Percentiles rank a stretch among this genome's conserved stretches.
Conservation (phyloP, 1,140 invertebrate species). For the Laodelphax striatellus region DNA sequence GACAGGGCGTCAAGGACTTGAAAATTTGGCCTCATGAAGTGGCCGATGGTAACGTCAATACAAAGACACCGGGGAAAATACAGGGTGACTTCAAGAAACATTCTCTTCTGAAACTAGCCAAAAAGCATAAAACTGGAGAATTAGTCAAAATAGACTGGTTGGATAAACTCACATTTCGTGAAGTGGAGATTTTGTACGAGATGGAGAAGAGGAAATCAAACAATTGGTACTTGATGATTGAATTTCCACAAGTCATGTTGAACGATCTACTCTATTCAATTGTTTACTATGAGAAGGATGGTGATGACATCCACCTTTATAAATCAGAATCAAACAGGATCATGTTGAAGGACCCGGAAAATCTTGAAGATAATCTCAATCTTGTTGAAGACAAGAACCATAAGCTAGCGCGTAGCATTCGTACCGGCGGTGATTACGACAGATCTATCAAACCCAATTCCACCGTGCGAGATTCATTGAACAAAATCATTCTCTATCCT, state of each 20-base stretch:
- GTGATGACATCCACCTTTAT: slow-evolving; percentile 58
- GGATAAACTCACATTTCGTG: slow-evolving; percentile 87
- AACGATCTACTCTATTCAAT: slow-evolving; percentile 59
- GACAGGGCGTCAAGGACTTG: slow-evolving; percentile 69
- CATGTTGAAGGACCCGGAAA: slow-evolving; percentile 85
- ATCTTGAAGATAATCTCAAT: slow-evolving; percentile 77
- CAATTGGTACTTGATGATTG: slow-evolving; percentile 90
- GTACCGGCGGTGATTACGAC: slow-evolving; percentile 78
- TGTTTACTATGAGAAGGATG: slow-evolving; percentile 79
- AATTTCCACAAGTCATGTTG: slow-evolving; percentile 77
- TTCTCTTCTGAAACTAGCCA: slow-evolving; percentile 50
- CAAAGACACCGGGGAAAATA: slow-evolving; percentile 66
- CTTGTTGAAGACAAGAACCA: slow-evolving; percentile 90
- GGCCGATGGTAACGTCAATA: slow-evolving; percentile 57
- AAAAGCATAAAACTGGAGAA: slow-evolving; percentile 89
- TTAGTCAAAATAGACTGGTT: slow-evolving; percentile 95
- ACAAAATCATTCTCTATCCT: slow-evolving; percentile 79
- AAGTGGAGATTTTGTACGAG: slow-evolving; percentile 93
- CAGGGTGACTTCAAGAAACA: background rate
- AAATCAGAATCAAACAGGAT: slow-evolving; percentile 28
- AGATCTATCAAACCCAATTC: slow-evolving; percentile 93
- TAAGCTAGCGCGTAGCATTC: slow-evolving; percentile 80
- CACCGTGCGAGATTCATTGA: slow-evolving; percentile 64
- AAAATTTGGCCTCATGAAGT: slow-evolving; percentile 68
- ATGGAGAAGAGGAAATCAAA: slow-evolving; percentile 85